Percentiles rank a stretch among this genome's conserved stretches.
Conservation (phyloP, 2,113 vertebrate species). For the Sitta europaea region DNA sequence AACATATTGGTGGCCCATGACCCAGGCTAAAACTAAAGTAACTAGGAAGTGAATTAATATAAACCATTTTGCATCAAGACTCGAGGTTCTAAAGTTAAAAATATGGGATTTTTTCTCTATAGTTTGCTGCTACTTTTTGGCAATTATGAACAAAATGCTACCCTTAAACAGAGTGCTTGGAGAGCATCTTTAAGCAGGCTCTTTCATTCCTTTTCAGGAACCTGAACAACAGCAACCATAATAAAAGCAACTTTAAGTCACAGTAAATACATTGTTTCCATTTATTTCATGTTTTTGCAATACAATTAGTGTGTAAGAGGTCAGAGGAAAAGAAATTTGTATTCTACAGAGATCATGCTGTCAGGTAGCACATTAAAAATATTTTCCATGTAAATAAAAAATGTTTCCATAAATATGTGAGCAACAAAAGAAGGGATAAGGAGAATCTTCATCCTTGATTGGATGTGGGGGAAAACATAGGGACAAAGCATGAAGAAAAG, state of each 20-base stretch:
- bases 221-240: neutral
- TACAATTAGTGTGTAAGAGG: neutral
- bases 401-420: neutral
- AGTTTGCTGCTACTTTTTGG: neutral
- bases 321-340: conserved; percentile 3
- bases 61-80: neutral
- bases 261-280: neutral
- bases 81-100: neutral
- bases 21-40: neutral
- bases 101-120: neutral
- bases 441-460: neutral
- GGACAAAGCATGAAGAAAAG: neutral
- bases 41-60: neutral
- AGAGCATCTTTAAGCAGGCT: neutral
- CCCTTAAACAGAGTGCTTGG: neutral
- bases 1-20: neutral
- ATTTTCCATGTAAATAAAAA: neutral
- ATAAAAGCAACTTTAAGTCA: conserved; percentile 24
- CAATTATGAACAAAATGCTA: neutral
- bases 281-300: conserved; percentile 34
- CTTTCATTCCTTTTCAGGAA: neutral
- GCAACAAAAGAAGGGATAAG: neutral
- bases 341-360: neutral
- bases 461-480: neutral
- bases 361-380: conserved; percentile 29